Percentiles rank a stretch among this genome's conserved stretches.
phyloP scores from a whole-genome alignment of 2,113 vertebrate species.

The Tapirus terrestris region DNA sequence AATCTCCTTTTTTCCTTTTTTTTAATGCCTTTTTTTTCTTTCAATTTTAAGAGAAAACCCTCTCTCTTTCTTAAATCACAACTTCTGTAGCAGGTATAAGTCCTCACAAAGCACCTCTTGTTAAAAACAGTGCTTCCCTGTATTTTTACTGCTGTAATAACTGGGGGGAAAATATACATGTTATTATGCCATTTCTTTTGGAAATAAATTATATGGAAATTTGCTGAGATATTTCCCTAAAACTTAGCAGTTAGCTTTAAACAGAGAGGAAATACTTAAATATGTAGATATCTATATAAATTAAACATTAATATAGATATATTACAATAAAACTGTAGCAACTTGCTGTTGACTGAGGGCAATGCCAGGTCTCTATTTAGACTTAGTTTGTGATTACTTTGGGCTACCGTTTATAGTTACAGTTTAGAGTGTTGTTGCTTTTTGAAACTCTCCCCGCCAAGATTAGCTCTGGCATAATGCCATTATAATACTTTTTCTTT shows the following conservation, averaged over 20 bases:
- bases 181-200: background rate
- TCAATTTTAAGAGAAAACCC: background rate
- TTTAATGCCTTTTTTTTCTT: background rate
- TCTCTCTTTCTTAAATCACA: slow-evolving; percentile 10
- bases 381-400: background rate
- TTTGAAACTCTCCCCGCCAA: background rate
- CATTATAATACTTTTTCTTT: background rate
- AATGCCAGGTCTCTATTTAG: background rate
- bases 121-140: background rate
- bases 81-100: background rate
- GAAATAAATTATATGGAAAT: background rate
- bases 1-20: background rate
- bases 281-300: background rate
- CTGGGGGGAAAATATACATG: background rate
- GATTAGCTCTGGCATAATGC: background rate
- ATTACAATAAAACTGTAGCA: background rate
- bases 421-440: background rate
- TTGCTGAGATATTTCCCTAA: background rate
- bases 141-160: slow-evolving; percentile 23
- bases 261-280: background rate
- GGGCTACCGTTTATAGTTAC: background rate
- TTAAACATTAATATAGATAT: background rate
- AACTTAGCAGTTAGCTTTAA: background rate
- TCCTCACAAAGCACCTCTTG: background rate
- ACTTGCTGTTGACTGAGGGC: background rate